Base-by-base conservation (phyloP, 2,113 vertebrate genomes). In the Emydocephalus ijimae region DNA sequence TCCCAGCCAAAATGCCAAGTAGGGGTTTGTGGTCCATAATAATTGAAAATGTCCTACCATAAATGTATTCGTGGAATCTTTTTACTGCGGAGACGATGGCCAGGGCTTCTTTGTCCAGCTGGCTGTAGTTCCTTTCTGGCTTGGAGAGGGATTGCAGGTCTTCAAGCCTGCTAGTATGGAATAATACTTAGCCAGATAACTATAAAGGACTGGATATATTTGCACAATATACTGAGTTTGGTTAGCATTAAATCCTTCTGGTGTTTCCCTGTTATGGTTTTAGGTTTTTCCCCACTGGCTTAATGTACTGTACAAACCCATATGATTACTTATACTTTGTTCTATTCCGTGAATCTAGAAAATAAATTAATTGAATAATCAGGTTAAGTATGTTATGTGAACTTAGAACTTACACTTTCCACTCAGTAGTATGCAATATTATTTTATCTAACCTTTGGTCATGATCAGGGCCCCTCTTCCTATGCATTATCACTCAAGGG, bases 401-500 rank as follows among this genome's bases (percentile, higher is more conserved):
- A 81, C 18, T 39, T 81, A 81, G 34, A 39, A 43, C 5, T 81
- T 34, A 43, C 8, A 34, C 64, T 81, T 39, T 81, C 34, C 34
- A 81, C 18, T 81, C 74, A 81, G 3, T 43, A 21, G 5, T 43
- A 43, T 81, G 34, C 74, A 81, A 81, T 43, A 81, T 81, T 81
- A 39, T 39, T 81, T 81, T 21, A 39, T 81, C 18, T 43, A 81
- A 43, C 18, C 34, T 81, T 34, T 39, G 34, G 74, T 81, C 74
- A 81, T 3, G 74, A 81, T 81, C 18, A 21, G n/a, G n/a, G 69
- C 15, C 39, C 69, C 29, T 3, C 74, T 81, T 39, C 74, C 74
- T 81, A 48, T 45, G 26, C 96, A 98, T 94, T 96, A 96, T 96
- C 96, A 96, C 93, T 97, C 96, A 98, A 97, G 96, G 97, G 96